phyloP scores from a whole-genome alignment of 2,797 vertebrate species.

The Crax fasciolata region DNA sequence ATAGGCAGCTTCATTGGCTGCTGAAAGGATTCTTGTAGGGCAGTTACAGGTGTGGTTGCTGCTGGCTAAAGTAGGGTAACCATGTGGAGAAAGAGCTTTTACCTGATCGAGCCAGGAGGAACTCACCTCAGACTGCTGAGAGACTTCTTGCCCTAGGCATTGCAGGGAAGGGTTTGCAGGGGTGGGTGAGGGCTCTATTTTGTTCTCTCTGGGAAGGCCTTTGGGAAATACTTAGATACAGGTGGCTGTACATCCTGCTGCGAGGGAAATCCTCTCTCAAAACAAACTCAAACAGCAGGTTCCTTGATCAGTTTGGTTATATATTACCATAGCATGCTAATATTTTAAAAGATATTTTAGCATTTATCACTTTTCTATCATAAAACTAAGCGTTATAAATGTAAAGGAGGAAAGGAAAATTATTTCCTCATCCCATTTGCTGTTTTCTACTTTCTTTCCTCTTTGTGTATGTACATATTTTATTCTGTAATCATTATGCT shows the following conservation, averaged over 20 bases:
- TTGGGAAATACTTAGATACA: neutral
- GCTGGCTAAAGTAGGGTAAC: neutral
- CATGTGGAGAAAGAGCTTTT: rapidly evolving
- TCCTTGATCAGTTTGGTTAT: neutral
- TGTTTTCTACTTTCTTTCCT: neutral
- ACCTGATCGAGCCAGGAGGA: neutral
- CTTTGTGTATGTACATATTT: neutral
- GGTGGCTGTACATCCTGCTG: neutral
- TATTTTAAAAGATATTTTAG: neutral
- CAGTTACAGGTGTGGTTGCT: neutral
- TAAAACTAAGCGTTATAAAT: neutral
- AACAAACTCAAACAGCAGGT: neutral
- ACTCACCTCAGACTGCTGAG: neutral
- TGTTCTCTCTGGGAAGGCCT: neutral
- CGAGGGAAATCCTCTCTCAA: neutral
- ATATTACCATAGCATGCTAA: neutral
- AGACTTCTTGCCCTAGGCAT: neutral
- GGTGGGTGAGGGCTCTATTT: neutral
- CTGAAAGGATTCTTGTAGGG: neutral
- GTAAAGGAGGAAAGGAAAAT: neutral
- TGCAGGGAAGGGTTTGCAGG: neutral
- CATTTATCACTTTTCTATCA: neutral
- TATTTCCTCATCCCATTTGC: neutral
- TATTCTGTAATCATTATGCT: neutral
- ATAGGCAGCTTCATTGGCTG: neutral